A percentile compares a stretch with the other conserved stretches of the same genome.
These are phyloP conservation scores for Tympanuchus pallidicinctus DNA, from an alignment of 2,113 vertebrate genomes.

Conservation along the genomic window DNA sequence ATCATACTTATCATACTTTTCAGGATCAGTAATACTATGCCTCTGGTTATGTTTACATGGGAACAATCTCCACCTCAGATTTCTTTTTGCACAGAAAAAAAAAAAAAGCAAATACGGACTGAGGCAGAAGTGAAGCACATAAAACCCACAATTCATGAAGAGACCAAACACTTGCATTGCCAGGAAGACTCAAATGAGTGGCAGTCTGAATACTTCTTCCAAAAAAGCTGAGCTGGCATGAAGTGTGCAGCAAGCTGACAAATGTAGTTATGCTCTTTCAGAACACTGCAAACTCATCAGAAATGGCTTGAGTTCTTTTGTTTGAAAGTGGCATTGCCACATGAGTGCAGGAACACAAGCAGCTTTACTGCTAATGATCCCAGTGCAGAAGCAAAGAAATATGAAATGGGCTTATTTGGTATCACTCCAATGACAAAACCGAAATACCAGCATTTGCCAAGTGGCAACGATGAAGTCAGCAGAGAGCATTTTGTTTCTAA, in stretches of 20 bases:
- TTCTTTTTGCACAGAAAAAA: background rate
- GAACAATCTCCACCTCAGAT: background rate
- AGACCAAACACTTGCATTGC: background rate
- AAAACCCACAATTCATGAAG: background rate
- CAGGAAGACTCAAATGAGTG: background rate
- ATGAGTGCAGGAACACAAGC: background rate
- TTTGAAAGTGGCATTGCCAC: background rate
- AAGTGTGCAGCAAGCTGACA: background rate
- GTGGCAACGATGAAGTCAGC: slow-evolving; percentile 47
- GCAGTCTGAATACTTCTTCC: background rate
- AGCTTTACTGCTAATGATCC: background rate
- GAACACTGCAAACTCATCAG: background rate
- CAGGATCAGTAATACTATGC: background rate
- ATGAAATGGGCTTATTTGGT: slow-evolving; percentile 56
- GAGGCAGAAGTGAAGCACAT: background rate
- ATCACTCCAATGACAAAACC: background rate
- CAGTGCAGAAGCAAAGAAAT: background rate
- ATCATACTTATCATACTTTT: background rate
- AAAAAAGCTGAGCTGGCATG: fast-evolving
- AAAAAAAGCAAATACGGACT: background rate
- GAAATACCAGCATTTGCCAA: slow-evolving; percentile 45
- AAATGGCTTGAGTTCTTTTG: background rate
- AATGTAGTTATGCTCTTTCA: background rate
- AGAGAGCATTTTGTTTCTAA: slow-evolving; percentile 66
- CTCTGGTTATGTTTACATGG: background rate